Evolutionary conservation across 2,888 invertebrate genomes (phyloP), one percentile per base, ranked within the genome.

Genomic region (Sinelater perroti): DNA sequence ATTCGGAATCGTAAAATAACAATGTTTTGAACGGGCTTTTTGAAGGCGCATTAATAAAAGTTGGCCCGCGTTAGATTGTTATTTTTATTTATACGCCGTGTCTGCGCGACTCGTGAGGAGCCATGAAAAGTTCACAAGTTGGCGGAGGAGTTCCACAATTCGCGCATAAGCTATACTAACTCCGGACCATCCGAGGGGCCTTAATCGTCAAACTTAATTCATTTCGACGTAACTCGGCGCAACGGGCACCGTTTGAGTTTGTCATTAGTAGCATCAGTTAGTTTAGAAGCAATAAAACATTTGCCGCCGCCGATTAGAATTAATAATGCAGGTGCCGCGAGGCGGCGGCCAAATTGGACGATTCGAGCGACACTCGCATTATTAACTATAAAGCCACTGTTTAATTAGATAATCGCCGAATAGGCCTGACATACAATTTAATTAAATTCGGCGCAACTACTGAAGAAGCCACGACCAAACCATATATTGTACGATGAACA

Each of bases 1-100:
- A 69, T 70, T 66, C 62, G 59, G 60, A 68, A 70, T 70, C 72
- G 62, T 72, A 71, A 72, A 71, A 70, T 71, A 66, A 71, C 71
- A 72, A 70, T 72, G 70, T 72, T 67, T 69, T 67, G 64, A 70
- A 69, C 59, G 63, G 66, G 61, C 61, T 64, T 67, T 67, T 68
- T 62, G 60, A 60, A 63, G 57, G 49, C 62, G 68, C 62, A 65
- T 70, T 70, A 69, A 72, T 70, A 71, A 72, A 70, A 64, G 56
- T 63, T 66, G 67, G 66, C 63, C 66, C 67, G 66, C 62, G 65
- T 63, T 58, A 61, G 63, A 70, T 67, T 70, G 63, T 70, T 66
- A 66, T 67, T 68, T 68, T 67, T 67, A 65, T 68, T 62, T 64
- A 64, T 64, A 50, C 30, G 49, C 56, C 44, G 17, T 36, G 21